Evolutionary conservation across 1,140 invertebrate species (phyloP).

Genomic region (Prorops nasuta): DNA sequence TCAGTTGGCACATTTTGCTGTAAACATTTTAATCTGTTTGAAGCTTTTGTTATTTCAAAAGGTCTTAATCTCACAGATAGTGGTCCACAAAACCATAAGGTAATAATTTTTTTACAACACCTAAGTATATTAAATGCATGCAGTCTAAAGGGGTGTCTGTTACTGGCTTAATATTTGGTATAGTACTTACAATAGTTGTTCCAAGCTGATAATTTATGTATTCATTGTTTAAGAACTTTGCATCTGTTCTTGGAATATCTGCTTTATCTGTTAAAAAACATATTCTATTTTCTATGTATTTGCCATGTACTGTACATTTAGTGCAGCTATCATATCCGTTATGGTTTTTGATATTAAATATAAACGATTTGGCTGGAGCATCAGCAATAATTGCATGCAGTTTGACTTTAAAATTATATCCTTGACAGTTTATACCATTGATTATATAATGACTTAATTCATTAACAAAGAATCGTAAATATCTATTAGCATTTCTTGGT

Average conservation of each 20-base stretch:
- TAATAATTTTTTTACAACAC: slow-evolving; percentile 4
- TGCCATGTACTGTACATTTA: no score
- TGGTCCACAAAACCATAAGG: slow-evolving; percentile 3
- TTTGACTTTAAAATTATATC: no score
- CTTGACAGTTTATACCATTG: slow-evolving; percentile 35
- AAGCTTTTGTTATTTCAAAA: neutral
- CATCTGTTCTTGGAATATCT: slow-evolving; percentile 3
- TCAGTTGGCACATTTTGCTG: neutral
- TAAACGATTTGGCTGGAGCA: no score
- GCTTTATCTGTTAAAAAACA: no score
- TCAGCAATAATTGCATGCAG: slow-evolving; percentile 31
- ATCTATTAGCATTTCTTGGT: neutral
- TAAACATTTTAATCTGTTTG: neutral
- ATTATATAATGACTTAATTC: slow-evolving; percentile 1
- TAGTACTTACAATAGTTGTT: slow-evolving; percentile 9
- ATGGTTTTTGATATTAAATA: no score
- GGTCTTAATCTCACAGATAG: slow-evolving; percentile 1
- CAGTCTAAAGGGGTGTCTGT: slow-evolving; percentile 13
- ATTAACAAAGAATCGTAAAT: neutral
- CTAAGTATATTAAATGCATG: no score
- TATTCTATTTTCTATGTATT: no score
- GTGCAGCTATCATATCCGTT: neutral
- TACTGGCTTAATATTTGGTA: slow-evolving; percentile 14
- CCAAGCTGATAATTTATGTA: slow-evolving; percentile 13
- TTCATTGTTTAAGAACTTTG: neutral